Conservation (phyloP, 2,888 invertebrate species). For the Hyppa rectilinea region DNA sequence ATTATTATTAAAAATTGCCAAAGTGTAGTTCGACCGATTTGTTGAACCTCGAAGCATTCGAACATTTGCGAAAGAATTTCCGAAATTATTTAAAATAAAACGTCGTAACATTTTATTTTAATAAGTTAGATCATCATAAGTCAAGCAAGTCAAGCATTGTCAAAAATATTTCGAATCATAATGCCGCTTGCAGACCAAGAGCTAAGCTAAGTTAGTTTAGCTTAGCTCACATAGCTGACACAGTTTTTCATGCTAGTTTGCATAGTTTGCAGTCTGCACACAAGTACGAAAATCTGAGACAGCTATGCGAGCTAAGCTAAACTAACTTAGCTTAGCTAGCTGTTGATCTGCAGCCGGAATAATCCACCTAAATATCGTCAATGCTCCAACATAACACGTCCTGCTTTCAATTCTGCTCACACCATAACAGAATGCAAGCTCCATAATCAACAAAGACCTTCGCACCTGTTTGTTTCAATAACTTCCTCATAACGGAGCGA, state of each 20-base stretch:
- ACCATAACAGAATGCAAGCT: slow-evolving; percentile 22
- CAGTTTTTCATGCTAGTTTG: no score
- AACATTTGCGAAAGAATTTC: not conserved
- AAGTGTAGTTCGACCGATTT: not conserved
- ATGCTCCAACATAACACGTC: not conserved
- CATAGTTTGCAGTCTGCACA: no score
- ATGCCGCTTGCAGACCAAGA: no score
- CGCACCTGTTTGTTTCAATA: slow-evolving; percentile 62
- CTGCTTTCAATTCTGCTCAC: slow-evolving; percentile 37
- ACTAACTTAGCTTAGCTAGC: no score
- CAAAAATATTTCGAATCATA: not conserved
- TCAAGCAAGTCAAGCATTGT: no score
- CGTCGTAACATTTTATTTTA: not conserved
- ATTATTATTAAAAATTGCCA: not conserved
- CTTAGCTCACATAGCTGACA: no score
- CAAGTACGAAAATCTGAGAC: no score
- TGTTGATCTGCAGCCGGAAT: no score
- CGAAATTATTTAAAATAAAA: not conserved
- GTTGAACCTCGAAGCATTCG: not conserved
- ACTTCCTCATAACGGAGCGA: slow-evolving; percentile 55
- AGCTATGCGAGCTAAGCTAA: no score
- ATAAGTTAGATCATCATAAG: not conserved
- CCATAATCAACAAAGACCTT: slow-evolving; percentile 37
- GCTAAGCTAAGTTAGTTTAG: no score
- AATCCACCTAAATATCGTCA: not conserved